Conservation (phyloP, 2,888 invertebrate genomes). For the Cryptocheilus praepositus region DNA sequence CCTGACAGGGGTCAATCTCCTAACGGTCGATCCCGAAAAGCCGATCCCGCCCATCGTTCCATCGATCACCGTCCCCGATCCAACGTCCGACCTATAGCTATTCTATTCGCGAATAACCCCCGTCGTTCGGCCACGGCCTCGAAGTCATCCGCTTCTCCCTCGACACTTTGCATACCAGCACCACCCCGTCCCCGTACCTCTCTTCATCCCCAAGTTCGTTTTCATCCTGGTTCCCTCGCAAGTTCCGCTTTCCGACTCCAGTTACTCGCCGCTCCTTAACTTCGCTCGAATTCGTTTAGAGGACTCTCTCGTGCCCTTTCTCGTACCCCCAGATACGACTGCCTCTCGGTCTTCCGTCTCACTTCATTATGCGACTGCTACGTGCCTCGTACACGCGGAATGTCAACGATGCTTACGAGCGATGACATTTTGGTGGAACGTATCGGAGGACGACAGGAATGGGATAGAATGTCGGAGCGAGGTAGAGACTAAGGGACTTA, state of each 20-base stretch:
- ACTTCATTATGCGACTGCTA: constrained; percentile 1
- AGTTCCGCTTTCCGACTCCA: too few relatives aligned
- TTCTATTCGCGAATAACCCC: constrained; percentile 52
- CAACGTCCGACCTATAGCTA: constrained; percentile 45
- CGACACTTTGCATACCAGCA: not conserved
- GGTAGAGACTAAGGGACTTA: too few relatives aligned
- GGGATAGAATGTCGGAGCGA: too few relatives aligned
- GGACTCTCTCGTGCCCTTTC: too few relatives aligned
- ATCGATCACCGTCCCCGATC: constrained; percentile 57
- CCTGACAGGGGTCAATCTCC: constrained; percentile 67
- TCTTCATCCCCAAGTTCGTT: not conserved
- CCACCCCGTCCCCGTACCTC: too few relatives aligned
- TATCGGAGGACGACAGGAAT: too few relatives aligned
- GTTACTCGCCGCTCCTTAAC: constrained; percentile 4
- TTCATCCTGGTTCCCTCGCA: not conserved
- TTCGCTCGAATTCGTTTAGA: constrained; percentile 14
- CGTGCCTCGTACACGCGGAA: too few relatives aligned
- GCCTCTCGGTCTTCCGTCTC: not conserved
- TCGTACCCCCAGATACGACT: too few relatives aligned
- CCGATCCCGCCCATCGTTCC: constrained; percentile 50
- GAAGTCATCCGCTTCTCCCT: constrained; percentile 24
- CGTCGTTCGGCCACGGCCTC: constrained; percentile 28
- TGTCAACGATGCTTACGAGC: too few relatives aligned
- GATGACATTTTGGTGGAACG: too few relatives aligned
- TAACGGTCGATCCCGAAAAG: constrained; percentile 59